Conservation (phyloP, 2,113 vertebrate genomes). For the Percina caprodes region DNA sequence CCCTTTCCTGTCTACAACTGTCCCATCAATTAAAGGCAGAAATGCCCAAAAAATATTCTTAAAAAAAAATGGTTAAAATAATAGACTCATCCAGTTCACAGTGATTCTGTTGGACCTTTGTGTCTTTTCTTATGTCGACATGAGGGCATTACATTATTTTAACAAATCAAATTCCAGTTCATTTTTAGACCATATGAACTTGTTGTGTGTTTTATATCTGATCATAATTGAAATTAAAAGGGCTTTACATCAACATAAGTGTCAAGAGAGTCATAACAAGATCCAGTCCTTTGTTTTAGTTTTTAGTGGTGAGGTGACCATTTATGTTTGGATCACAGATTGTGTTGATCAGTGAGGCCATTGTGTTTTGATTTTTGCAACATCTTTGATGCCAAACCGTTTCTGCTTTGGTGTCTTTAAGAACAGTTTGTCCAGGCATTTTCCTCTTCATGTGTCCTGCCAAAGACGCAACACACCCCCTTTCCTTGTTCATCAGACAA, state of each 20-base stretch:
- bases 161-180: background rate
- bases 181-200: background rate
- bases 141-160: background rate
- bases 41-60: no score
- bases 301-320: background rate
- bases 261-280: background rate
- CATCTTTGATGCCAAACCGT: background rate
- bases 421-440: background rate
- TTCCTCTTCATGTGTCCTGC: background rate
- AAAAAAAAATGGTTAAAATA: no score
- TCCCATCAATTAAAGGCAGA: no score
- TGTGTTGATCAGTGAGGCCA: background rate
- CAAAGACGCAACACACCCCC: slow-evolving; percentile 1
- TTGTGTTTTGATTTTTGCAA: background rate
- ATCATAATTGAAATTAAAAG: background rate
- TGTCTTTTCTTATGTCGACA: background rate
- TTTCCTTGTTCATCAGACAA: background rate
- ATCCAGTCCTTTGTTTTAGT: background rate
- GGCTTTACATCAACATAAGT: no score
- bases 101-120: background rate
- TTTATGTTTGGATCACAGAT: background rate
- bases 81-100: background rate
- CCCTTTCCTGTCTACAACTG: no score
- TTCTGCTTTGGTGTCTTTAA: background rate
- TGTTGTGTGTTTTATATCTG: background rate